Conservation (phyloP, 1,140 invertebrate species). For the Brachionus asplanchnoidis region DNA sequence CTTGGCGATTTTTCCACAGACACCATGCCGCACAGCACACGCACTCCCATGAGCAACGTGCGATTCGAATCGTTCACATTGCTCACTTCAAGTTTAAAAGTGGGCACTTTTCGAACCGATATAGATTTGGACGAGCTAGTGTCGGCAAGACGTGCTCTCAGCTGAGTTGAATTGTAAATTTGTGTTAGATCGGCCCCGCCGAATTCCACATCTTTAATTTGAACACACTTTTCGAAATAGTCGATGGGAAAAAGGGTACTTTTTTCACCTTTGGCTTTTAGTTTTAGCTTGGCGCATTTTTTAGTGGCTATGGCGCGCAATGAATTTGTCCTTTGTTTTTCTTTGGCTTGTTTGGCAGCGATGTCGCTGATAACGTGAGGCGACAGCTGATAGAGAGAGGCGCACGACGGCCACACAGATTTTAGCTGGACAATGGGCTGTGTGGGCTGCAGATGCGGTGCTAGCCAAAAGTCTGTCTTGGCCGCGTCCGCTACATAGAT, state of each 20-base stretch:
- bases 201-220: slow-evolving; percentile 81
- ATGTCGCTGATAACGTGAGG: background rate
- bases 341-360: background rate
- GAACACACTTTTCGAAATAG: slow-evolving; percentile 89
- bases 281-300: slow-evolving; percentile 49
- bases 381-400: background rate
- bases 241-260: slow-evolving; percentile 73
- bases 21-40: slow-evolving; percentile 78
- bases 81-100: slow-evolving; percentile 79
- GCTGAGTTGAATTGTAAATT: slow-evolving; percentile 86
- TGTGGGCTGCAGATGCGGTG: slow-evolving; percentile 44
- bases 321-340: background rate
- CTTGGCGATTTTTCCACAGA: slow-evolving; percentile 75
- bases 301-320: slow-evolving; percentile 50
- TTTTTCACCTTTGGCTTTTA: slow-evolving; percentile 48
- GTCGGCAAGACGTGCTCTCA: slow-evolving; percentile 73
- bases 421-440: slow-evolving; percentile 52
- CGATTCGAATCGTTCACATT: slow-evolving; percentile 82
- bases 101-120: slow-evolving; percentile 64
- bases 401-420: slow-evolving; percentile 42
- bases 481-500: slow-evolving; percentile 66
- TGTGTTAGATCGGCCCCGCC: slow-evolving; percentile 90
- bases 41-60: slow-evolving; percentile 64
- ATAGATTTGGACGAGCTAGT: slow-evolving; percentile 66
- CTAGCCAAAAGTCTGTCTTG: slow-evolving; percentile 60